phyloP scores from a whole-genome alignment of 2,113 vertebrate species.

The Coturnix japonica region DNA sequence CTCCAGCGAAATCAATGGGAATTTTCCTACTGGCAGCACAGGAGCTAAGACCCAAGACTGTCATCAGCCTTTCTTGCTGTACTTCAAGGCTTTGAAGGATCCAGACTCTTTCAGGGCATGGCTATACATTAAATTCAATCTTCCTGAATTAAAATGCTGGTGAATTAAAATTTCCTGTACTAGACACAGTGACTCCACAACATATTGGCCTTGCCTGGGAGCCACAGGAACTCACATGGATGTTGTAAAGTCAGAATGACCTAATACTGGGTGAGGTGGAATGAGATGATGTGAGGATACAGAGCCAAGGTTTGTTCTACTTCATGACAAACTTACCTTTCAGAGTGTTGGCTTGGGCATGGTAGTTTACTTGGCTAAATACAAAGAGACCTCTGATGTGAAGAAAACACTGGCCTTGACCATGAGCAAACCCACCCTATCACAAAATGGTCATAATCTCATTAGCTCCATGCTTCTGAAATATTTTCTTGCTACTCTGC shows the following conservation, averaged over 20 bases:
- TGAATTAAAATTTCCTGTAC: slow-evolving; percentile 4
- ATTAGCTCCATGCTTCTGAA: not conserved
- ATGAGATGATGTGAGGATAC: not conserved
- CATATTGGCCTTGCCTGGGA: not conserved
- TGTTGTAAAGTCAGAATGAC: slow-evolving; percentile 10
- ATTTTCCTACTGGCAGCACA: slow-evolving; percentile 20
- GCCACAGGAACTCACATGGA: not conserved
- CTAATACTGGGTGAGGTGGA: slow-evolving; percentile 1
- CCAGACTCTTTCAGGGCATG: not conserved
- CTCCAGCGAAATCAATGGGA: not conserved
- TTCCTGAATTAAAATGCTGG: slow-evolving; percentile 15
- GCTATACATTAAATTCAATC: not conserved
- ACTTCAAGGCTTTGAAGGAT: slow-evolving; percentile 17
- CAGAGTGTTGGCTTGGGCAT: not conserved
- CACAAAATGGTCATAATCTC: fast-evolving
- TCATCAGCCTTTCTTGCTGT: not conserved
- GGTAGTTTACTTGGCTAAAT: not conserved
- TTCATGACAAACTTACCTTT: slow-evolving; percentile 23
- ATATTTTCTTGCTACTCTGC: not conserved
- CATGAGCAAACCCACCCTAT: not conserved
- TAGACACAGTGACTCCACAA: not conserved
- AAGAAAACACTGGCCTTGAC: not conserved
- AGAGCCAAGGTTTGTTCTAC: not conserved
- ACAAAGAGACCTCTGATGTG: not conserved
- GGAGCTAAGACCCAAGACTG: not conserved